These are phyloP conservation scores for Myotis myotis DNA, from an alignment of 2,797 vertebrate species.

Conservation along the genomic window DNA sequence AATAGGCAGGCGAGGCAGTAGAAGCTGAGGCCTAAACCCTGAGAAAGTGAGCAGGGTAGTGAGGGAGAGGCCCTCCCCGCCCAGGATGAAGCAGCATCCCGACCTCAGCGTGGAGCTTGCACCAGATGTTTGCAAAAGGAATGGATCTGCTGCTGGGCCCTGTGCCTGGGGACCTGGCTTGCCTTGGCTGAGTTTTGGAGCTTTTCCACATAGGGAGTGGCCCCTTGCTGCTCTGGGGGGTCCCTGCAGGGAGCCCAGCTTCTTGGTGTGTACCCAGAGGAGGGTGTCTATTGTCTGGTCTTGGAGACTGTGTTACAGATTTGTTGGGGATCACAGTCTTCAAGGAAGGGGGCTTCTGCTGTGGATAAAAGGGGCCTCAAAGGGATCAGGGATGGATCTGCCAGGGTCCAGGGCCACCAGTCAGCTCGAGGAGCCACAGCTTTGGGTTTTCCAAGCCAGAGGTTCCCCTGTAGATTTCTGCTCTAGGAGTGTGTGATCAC, in stretches of 20 bases:
- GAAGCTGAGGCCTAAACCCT: background rate
- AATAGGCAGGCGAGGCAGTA: background rate
- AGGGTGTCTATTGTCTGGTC: background rate
- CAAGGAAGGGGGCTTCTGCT: background rate
- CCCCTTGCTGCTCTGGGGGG: background rate
- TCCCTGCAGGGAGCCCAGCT: background rate
- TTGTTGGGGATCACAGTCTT: background rate
- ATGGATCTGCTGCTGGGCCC: background rate
- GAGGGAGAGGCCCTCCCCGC: background rate
- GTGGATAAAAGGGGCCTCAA: background rate
- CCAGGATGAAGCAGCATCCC: background rate
- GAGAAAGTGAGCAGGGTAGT: slow-evolving; percentile 20
- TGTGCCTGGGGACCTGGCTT: background rate
- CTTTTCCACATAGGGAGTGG: background rate
- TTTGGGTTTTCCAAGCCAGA: background rate
- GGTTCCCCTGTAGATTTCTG: background rate
- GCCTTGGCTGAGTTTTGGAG: background rate
- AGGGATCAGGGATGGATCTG: background rate
- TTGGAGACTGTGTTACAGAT: background rate
- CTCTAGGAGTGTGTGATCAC: background rate
- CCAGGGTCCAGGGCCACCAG: background rate
- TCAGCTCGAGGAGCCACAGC: background rate
- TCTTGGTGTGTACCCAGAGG: background rate
- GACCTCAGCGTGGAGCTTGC: background rate
- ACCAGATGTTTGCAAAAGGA: slow-evolving; percentile 56